Base-by-base conservation (phyloP, 2,888 invertebrate species). In the Crepidodera aurea region DNA sequence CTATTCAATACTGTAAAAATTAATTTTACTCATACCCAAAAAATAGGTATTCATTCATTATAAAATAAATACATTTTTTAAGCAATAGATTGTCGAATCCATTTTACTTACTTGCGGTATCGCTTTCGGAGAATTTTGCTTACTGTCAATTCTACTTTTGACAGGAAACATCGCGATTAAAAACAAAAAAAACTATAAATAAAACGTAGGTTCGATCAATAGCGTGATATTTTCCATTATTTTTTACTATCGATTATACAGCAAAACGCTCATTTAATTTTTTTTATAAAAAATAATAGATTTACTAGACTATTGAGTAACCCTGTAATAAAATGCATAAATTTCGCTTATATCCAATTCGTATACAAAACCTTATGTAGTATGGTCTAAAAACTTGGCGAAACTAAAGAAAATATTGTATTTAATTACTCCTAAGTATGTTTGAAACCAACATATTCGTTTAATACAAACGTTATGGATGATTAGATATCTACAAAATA, bases 1-100 rank as follows among this genome's bases (percentile, higher is more conserved):
- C 54, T 44, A 54, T 18, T 54, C 25, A 42, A 53, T 53, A 42
- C 53, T 54, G 44, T 42, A 50, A 39, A n/a, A 16, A 48, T 18
- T 29, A 50, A 37, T 39, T 48, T 25, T 48, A 56, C 13, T 32
- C n/a, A 8, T 15, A 55, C 29, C 34, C 32, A 34, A 57, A 44
- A 10, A 16, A 40, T 8, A 40, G 7, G 15, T 6, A 37, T 37
- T 37, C 25, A 54, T 29, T 32, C 25, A 54, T 29, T 32, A 32
- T 12, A 53, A 54, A 54, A 54, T 54, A 54, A 54, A 54, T 54
- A 54, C 12, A 29, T 53, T 51, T 37, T 6, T 39, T 40, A 27
- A 40, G 8, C 34, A 34, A 34, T 51, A 51, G 40, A 53, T 53
- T 53, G 53, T 53, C 53, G 1, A 27, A 53, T 40, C 40, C 25